Evolutionary conservation across 2,113 vertebrate species (phyloP).

Genomic region (Galemys pyrenaicus): DNA sequence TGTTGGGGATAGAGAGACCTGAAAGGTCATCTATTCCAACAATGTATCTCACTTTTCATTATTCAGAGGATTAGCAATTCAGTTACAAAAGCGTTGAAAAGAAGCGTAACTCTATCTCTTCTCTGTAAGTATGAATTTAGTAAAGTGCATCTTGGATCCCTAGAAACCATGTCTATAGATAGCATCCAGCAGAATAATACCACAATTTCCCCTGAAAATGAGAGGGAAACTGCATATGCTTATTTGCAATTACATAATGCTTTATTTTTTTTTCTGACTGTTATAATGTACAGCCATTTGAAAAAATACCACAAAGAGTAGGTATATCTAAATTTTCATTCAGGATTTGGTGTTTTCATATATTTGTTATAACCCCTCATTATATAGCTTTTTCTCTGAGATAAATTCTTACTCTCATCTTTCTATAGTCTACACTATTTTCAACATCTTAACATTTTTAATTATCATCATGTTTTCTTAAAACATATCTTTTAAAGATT

Average conservation of each 20-base stretch:
- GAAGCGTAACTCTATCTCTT: background rate
- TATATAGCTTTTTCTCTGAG: background rate
- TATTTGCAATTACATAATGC: background rate
- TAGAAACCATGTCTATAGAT: constrained; percentile 23
- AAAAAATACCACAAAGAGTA: background rate
- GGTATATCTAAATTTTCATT: background rate
- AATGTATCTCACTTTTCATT: background rate
- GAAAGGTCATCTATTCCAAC: constrained; percentile 10
- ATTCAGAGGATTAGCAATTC: constrained; percentile 43
- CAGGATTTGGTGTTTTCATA: background rate
- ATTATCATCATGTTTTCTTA: constrained; percentile 52
- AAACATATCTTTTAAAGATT: constrained; percentile 51
- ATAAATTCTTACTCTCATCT: constrained; percentile 32
- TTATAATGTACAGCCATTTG: background rate
- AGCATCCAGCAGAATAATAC: constrained; percentile 20
- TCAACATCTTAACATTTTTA: constrained; percentile 50
- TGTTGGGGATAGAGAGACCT: background rate
- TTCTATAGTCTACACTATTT: constrained; percentile 22
- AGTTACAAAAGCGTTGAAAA: background rate
- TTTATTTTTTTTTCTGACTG: constrained; percentile 36
- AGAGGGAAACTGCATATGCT: background rate
- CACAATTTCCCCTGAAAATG: constrained; percentile 20
- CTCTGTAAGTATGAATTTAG: background rate
- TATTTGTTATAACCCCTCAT: background rate
- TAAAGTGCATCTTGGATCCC: background rate